Conservation (phyloP, 2,113 vertebrate genomes). For the Choloepus hoffmanni region DNA sequence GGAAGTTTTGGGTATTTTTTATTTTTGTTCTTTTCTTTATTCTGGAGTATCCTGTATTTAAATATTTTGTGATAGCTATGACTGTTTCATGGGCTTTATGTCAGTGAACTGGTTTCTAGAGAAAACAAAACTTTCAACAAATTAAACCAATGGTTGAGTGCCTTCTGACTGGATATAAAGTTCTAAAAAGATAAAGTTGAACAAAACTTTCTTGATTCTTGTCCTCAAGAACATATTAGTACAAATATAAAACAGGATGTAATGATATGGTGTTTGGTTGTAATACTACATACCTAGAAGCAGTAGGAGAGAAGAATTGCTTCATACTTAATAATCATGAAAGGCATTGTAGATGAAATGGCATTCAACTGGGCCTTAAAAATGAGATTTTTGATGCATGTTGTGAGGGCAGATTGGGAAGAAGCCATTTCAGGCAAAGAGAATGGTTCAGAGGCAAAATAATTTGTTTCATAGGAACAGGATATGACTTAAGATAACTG, state of each 20-base stretch:
- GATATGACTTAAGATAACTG: slow-evolving; percentile 55
- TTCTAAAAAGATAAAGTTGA: slow-evolving; percentile 23
- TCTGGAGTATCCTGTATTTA: background rate
- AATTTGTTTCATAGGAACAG: slow-evolving; percentile 61
- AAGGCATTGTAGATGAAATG: slow-evolving; percentile 3
- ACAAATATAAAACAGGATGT: slow-evolving; percentile 24
- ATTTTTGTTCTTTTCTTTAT: no score
- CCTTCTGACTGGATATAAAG: slow-evolving; percentile 23
- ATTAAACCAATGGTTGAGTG: slow-evolving; percentile 5
- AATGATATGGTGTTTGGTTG: background rate
- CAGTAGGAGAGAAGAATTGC: background rate
- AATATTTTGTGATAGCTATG: background rate
- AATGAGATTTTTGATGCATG: background rate
- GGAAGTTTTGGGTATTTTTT: no score
- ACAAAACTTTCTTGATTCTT: background rate
- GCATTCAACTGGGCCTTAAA: slow-evolving; percentile 31
- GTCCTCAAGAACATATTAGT: background rate
- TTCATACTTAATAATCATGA: slow-evolving; percentile 19
- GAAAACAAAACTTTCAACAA: background rate
- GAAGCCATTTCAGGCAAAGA: slow-evolving; percentile 40
- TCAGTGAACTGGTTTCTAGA: slow-evolving; percentile 39
- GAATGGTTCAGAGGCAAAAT: slow-evolving; percentile 26
- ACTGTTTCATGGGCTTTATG: background rate
- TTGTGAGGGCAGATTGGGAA: background rate
- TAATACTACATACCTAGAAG: slow-evolving; percentile 23